phyloP scores from a whole-genome alignment of 2,888 invertebrate species.

The Suillia variegata region DNA sequence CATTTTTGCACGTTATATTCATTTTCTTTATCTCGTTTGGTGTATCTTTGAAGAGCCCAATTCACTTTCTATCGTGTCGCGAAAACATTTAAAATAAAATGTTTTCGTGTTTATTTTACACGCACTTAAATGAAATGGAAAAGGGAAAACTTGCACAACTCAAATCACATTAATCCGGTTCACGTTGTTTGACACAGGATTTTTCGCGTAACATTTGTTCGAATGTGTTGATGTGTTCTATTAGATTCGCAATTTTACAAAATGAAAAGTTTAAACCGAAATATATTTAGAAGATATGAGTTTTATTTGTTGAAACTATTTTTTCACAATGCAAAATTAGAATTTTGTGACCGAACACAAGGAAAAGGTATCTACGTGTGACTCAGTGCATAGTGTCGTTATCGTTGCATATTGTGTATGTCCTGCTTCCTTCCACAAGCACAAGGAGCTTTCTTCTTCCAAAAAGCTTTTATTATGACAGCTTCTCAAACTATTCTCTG shows the following conservation, averaged over 20 bases:
- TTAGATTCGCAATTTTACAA: background rate
- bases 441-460: background rate
- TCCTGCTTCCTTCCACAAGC: background rate
- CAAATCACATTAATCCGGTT: slow-evolving; percentile 43
- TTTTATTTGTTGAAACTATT: slow-evolving; percentile 19
- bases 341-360: slow-evolving; percentile 31
- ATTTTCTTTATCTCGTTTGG: too few species aligned
- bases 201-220: slow-evolving; percentile 48
- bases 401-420: background rate
- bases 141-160: slow-evolving; percentile 18
- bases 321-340: slow-evolving; percentile 1
- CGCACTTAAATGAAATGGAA: slow-evolving; percentile 9
- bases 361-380: slow-evolving; percentile 46
- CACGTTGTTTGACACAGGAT: slow-evolving; percentile 38
- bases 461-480: background rate
- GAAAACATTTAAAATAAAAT: too few species aligned
- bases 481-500: background rate
- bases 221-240: too few species aligned
- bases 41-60: too few species aligned
- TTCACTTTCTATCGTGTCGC: too few species aligned
- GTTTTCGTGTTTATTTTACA: background rate
- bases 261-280: background rate
- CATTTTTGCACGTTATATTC: too few species aligned
- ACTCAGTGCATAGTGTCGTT: slow-evolving; percentile 31
- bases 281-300: slow-evolving; percentile 17